These are phyloP conservation scores for Listrodromus nycthemerus DNA, from an alignment of 2,888 invertebrate species.

Conservation along the genomic window DNA sequence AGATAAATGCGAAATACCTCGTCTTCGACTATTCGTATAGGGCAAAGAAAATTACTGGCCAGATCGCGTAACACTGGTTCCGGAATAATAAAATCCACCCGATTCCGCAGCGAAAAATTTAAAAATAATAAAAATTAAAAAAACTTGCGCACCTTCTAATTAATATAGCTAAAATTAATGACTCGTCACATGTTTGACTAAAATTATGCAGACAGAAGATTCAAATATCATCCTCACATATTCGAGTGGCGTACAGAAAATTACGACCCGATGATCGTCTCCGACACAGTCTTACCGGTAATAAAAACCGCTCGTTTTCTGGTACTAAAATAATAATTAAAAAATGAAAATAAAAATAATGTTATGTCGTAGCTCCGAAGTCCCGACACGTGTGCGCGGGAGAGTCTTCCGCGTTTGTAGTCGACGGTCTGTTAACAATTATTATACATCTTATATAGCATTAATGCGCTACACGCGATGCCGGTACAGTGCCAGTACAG, in stretches of 20 bases:
- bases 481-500: not conserved
- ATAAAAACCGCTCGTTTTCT: not conserved
- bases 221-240: not conserved
- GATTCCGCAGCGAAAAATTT: no score
- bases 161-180: no score
- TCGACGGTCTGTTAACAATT: not conserved
- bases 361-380: not conserved
- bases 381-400: not conserved
- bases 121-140: not conserved
- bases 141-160: no score
- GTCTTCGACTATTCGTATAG: not conserved
- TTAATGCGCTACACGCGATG: not conserved
- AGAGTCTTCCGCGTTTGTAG: conserved; percentile 1
- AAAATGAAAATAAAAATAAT: no score
- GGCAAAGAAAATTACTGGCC: conserved; percentile 16
- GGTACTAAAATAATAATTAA: not conserved
- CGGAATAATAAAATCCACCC: no score
- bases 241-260: not conserved
- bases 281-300: not conserved
- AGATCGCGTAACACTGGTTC: not conserved
- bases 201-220: not conserved
- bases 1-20: conserved; percentile 1
- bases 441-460: not conserved
- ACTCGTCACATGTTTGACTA: no score
- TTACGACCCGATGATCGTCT: not conserved